Conservation (phyloP, 2,888 invertebrate genomes). For the Scrobipalpa costella region DNA sequence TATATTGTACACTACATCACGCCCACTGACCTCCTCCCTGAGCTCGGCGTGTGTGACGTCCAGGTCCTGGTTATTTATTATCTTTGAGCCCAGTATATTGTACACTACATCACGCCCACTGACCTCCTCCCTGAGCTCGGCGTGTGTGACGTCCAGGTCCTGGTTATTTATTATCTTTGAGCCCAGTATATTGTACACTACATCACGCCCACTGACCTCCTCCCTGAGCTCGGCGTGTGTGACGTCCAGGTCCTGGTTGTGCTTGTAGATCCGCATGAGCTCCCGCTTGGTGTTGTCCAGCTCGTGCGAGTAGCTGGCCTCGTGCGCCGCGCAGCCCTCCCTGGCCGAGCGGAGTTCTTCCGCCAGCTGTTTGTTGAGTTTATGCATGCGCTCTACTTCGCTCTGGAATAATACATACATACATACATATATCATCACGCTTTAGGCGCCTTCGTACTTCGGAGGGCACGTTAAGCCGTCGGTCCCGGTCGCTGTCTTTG, state of each 20-base stretch:
- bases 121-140: conserved; percentile 86
- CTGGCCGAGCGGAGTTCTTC: conserved; percentile 74
- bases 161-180: conserved; percentile 68
- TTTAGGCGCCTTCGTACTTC: no score
- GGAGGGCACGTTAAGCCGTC: no score
- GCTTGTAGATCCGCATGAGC: conserved; percentile 77
- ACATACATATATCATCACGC: no score
- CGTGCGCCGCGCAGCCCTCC: conserved; percentile 71
- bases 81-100: not conserved
- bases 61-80: conserved; percentile 82
- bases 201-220: conserved; percentile 77
- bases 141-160: conserved; percentile 85
- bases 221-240: conserved; percentile 85
- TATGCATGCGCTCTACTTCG: conserved; percentile 65
- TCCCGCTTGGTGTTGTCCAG: conserved; percentile 76
- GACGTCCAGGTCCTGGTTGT: conserved; percentile 83
- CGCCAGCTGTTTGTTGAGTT: conserved; percentile 65
- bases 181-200: not conserved
- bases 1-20: not conserved
- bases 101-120: conserved; percentile 32
- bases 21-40: conserved; percentile 82
- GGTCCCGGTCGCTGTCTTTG: no score
- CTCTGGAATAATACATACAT: conserved; percentile 53
- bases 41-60: conserved; percentile 86
- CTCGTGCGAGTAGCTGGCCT: conserved; percentile 69